Evolutionary conservation across 1,140 invertebrate species (phyloP).

Genomic region (Drosophila equinoxialis): DNA sequence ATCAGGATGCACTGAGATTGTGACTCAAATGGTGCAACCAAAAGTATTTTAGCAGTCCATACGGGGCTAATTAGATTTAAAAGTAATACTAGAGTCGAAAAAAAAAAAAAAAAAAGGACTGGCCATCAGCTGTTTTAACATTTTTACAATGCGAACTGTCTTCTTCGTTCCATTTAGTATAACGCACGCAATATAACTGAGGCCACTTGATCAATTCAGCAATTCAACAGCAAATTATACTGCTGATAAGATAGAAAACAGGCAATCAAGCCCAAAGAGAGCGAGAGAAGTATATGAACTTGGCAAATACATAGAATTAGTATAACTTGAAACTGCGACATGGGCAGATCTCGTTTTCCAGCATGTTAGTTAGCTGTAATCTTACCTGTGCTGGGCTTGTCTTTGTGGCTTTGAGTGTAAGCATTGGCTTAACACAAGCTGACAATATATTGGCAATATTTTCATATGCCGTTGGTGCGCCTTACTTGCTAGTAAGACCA

Average conservation of each 20-base stretch:
- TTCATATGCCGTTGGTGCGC: conserved; percentile 37
- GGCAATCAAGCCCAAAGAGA: not conserved
- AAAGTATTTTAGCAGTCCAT: conserved; percentile 24
- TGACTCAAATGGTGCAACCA: conserved; percentile 44
- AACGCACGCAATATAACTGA: not conserved
- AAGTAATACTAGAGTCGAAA: not conserved
- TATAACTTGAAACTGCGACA: conserved; percentile 34
- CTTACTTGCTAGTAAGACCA: conserved; percentile 41
- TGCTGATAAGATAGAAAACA: conserved; percentile 28
- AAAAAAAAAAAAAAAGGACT: not conserved
- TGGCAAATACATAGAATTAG: conserved; percentile 3
- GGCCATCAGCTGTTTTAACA: conserved; percentile 25
- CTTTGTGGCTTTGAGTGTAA: conserved; percentile 5
- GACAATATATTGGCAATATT: conserved; percentile 65
- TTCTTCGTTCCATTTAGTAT: not conserved
- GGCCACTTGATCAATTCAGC: not conserved
- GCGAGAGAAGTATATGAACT: conserved; percentile 1
- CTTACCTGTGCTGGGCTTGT: conserved; percentile 32
- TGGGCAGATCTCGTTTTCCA: conserved; percentile 42
- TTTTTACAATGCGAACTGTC: not conserved
- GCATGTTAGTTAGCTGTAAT: conserved; percentile 12
- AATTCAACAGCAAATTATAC: not conserved
- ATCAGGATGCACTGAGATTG: conserved; percentile 49
- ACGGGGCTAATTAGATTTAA: not conserved
- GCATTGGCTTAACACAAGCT: conserved; percentile 14